Evolutionary conservation across 2,797 vertebrate genomes (phyloP), one percentile per base, ranked within the genome.

Genomic region (Smutsia gigantea): DNA sequence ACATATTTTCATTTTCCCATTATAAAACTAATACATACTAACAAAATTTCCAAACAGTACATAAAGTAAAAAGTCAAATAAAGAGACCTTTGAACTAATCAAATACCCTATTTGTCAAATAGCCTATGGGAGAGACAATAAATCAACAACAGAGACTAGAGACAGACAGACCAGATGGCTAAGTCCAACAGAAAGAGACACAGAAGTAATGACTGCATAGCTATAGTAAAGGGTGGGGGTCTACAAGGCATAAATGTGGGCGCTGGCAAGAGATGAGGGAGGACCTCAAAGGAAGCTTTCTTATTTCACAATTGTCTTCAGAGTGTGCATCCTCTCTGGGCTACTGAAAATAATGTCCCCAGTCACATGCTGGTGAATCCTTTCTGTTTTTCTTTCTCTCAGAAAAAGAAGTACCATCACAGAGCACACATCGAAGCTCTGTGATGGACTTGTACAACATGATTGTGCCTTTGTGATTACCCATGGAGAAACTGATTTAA

Each of bases 401-500:
- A 74, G 75, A 59, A 85, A 86, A 82, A 69, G n/a, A 68, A 83
- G 4, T 46, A 4, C 13, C 46, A 55, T 46, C 39, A 31, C 25
- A 87, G 34, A 53, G 13, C 29, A 90, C 23, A 61, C 19, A 83
- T 72, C 61, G 21, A 86, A 78, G 37, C 49, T 83, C 81, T 42
- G 5, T 11, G 23, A 64, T 25, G 13, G 31, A 49, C 42, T 23
- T 25, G 9, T 5, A 53, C 31, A 57, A n/a, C n/a, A 2, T 90
- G 59, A 84, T 3, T 31, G 46, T 42, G 29, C 11, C 27, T 61
- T 84, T 69, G 57, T 90, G 49, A 92, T 66, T 19, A 71, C 14
- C 63, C 57, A 39, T 86, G 63, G 94, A 49, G 2, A 88, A 57
- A 57, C 0, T 55, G 82, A 77, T 71, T 88, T 39, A 85, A 69